A percentile compares a stretch with the other conserved stretches of the same genome.
phyloP scores from a whole-genome alignment of 1,140 invertebrate genomes.

The Tetragonula clypearis region DNA sequence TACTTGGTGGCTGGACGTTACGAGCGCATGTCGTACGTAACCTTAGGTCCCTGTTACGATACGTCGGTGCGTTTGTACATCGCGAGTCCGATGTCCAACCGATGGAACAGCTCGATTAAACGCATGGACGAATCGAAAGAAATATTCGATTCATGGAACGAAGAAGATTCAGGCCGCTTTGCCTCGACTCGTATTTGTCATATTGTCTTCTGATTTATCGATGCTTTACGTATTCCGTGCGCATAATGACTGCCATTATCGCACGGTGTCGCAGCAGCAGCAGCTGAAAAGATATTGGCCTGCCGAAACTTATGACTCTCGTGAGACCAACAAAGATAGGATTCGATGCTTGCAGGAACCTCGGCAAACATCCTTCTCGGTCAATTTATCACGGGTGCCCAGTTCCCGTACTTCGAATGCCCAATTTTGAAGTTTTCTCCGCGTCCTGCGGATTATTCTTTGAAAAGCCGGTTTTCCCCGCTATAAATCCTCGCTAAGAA shows the following conservation, averaged over 20 bases:
- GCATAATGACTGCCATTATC: conserved; percentile 47
- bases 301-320: conserved; percentile 41
- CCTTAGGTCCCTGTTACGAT: conserved; percentile 49
- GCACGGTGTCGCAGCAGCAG: neutral
- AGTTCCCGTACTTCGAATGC: conserved; percentile 41
- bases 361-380: conserved; percentile 31
- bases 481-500: conserved; percentile 50
- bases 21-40: conserved; percentile 41
- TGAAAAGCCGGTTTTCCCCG: conserved; percentile 35
- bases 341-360: conserved; percentile 13
- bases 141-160: neutral
- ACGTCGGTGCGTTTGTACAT: neutral
- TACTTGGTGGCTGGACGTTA: conserved; percentile 46
- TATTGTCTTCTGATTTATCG: conserved; percentile 34
- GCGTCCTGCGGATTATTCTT: conserved; percentile 52
- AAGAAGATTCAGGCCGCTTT: neutral
- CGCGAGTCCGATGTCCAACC: neutral
- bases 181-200: neutral
- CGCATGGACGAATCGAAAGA: neutral
- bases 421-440: conserved; percentile 61
- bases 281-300: conserved; percentile 45
- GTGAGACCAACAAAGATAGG: conserved; percentile 29
- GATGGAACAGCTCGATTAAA: neutral
- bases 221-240: conserved; percentile 15
- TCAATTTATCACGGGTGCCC: conserved; percentile 51